Evolutionary conservation across 2,888 invertebrate genomes (phyloP).

Genomic region (Dusona sp.): DNA sequence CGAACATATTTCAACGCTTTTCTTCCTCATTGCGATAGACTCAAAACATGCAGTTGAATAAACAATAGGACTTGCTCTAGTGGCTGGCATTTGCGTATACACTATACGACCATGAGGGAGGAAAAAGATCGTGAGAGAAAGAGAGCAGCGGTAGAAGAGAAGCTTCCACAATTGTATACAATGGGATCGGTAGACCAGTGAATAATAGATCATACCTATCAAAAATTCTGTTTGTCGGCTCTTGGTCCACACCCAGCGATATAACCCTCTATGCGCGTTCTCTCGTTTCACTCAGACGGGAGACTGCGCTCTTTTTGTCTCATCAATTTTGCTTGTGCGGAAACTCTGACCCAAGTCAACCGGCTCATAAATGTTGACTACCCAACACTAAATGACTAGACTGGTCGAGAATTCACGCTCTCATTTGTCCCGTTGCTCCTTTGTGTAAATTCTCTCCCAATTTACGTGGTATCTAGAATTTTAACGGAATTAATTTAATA

Average conservation of each 20-base stretch:
- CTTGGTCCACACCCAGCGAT: constrained; percentile 63
- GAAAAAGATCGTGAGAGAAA: not conserved
- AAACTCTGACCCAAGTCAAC: constrained; percentile 15
- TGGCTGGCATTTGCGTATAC: not conserved
- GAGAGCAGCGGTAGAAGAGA: constrained; percentile 49
- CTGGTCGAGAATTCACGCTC: not conserved
- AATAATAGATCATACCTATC: constrained; percentile 79
- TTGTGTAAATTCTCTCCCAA: not conserved
- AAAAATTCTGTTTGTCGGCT: constrained; percentile 81
- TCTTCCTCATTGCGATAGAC: constrained; percentile 6
- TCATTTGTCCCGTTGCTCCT: not conserved
- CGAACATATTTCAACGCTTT: not conserved
- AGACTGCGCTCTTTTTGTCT: constrained; percentile 56
- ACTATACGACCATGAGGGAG: not conserved
- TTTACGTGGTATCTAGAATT: not conserved
- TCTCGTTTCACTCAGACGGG: constrained; percentile 64
- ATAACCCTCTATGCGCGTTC: constrained; percentile 28
- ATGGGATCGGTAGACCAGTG: constrained; percentile 76
- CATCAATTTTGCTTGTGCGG: constrained; percentile 13
- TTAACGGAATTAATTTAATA: not conserved
- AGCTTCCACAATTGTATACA: constrained; percentile 74
- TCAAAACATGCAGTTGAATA: constrained; percentile 1
- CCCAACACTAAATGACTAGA: constrained; percentile 8
- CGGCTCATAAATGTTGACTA: constrained; percentile 32
- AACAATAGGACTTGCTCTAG: constrained; percentile 12